A percentile compares a stretch with the other conserved stretches of the same genome.
phyloP scores from a whole-genome alignment of 92 coral and sea anemone genomes.

The Epizoanthus ramosus region DNA sequence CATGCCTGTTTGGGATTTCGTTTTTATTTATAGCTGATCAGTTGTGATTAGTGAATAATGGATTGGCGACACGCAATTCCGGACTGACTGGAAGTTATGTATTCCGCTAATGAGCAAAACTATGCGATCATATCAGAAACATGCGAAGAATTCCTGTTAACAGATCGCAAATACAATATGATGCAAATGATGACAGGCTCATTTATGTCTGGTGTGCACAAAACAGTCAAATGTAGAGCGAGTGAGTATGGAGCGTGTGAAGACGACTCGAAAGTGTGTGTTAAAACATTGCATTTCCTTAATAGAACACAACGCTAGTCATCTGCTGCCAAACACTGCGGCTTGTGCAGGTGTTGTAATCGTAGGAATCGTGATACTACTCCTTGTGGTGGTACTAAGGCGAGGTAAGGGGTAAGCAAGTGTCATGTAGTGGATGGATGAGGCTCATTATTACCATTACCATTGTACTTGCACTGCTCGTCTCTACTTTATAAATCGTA shows the following conservation, averaged over 20 bases:
- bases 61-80: too few species aligned
- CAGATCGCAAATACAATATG: neutral
- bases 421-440: too few species aligned
- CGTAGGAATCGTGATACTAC: neutral
- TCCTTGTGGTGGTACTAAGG: neutral
- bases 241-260: neutral
- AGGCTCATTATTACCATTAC: neutral
- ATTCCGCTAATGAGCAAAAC: too few species aligned
- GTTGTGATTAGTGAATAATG: too few species aligned
- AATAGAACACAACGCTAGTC: neutral
- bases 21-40: too few species aligned
- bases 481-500: neutral
- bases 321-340: neutral
- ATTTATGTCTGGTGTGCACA: neutral
- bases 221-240: neutral
- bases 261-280: neutral
- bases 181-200: neutral
- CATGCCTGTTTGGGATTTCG: too few species aligned
- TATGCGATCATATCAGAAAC: too few species aligned
- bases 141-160: too few species aligned
- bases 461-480: neutral
- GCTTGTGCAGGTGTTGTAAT: neutral
- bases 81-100: too few species aligned
- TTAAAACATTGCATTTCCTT: neutral
- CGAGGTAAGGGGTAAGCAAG: conserved; percentile 28